phyloP scores from a whole-genome alignment of 2,113 vertebrate species.

The Pyrgilauda ruficollis region DNA sequence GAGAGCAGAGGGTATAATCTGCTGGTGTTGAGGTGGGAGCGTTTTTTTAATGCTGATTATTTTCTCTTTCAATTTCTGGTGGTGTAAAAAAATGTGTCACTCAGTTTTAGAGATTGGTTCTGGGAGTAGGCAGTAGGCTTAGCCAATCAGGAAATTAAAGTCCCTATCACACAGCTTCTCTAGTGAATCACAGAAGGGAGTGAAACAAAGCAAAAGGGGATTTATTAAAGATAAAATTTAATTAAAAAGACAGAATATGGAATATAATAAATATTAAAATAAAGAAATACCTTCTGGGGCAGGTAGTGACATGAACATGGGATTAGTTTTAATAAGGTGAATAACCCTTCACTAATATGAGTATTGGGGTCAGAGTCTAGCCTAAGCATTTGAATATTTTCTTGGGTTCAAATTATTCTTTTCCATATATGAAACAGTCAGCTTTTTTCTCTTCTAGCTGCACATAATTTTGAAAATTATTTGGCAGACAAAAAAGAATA shows the following conservation, averaged over 20 bases:
- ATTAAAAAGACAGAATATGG: constrained; percentile 36
- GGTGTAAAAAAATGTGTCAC: rapidly evolving
- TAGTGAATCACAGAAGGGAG: background rate
- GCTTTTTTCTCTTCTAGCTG: background rate
- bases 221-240: constrained; percentile 43
- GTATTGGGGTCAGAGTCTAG: background rate
- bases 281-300: constrained; percentile 20
- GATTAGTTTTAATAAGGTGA: constrained; percentile 51
- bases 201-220: constrained; percentile 31
- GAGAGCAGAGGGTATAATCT: background rate
- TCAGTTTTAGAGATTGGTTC: background rate
- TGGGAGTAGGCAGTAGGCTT: background rate
- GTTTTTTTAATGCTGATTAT: background rate
- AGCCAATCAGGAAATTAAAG: constrained; percentile 21
- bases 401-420: background rate
- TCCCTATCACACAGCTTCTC: background rate
- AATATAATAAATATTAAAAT: constrained; percentile 50
- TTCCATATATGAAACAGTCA: background rate
- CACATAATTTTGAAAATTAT: background rate
- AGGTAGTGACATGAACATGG: constrained; percentile 32
- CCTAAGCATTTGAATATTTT: background rate
- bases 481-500: background rate
- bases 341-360: background rate
- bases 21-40: background rate
- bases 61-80: background rate